Conservation (phyloP, 2,797 vertebrate genomes). For the Leptodactylus fallax region DNA sequence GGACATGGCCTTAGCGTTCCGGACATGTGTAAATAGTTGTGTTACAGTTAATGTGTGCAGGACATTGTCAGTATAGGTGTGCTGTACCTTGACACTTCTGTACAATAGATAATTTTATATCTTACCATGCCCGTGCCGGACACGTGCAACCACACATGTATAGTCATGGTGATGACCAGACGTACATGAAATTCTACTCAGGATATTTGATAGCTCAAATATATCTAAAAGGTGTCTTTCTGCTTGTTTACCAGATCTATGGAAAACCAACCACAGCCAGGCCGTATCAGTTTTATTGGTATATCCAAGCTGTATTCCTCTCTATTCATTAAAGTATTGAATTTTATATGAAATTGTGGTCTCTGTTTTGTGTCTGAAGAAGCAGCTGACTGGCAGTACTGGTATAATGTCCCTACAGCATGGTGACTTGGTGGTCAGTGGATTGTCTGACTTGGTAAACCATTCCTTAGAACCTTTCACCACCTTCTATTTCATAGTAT, state of each 20-base stretch:
- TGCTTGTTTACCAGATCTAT: conserved; percentile 69
- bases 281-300: conserved; percentile 69
- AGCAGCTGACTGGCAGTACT: background rate
- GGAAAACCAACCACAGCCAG: conserved; percentile 63
- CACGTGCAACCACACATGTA: conserved; percentile 74
- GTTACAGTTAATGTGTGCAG: conserved; percentile 67
- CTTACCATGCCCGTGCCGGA: conserved; percentile 78
- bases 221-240: conserved; percentile 66
- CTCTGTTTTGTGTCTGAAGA: background rate
- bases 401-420: background rate
- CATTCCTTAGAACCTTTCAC: no score
- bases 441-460: no score
- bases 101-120: conserved; percentile 80
- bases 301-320: conserved; percentile 70
- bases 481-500: no score
- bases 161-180: conserved; percentile 67
- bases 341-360: conserved; percentile 67
- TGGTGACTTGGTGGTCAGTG: no score
- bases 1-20: conserved; percentile 69
- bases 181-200: conserved; percentile 74
- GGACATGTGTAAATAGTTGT: conserved; percentile 76
- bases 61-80: conserved; percentile 74
- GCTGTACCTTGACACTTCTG: conserved; percentile 76
- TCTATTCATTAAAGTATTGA: conserved; percentile 72
- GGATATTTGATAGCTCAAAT: conserved; percentile 73